Percentiles rank a stretch among this genome's conserved stretches.
Conservation (phyloP, 2,888 invertebrate species). For the Apodemia duryi region DNA sequence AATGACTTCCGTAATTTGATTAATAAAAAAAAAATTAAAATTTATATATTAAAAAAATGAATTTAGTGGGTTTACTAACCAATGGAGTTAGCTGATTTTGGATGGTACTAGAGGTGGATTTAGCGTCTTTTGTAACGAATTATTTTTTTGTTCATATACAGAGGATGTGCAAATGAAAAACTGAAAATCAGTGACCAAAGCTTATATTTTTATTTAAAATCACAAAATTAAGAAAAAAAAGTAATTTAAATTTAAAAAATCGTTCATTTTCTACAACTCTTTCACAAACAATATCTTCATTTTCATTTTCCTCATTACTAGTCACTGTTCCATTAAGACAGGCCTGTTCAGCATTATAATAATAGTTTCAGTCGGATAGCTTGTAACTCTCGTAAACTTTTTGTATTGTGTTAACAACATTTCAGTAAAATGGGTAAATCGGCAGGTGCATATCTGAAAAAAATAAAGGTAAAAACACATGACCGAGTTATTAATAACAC, state of each 20-base stretch:
- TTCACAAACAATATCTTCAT: slow-evolving; percentile 5
- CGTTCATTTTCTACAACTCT: neutral
- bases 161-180: slow-evolving; percentile 1
- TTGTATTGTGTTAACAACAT: slow-evolving; percentile 14
- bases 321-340: neutral
- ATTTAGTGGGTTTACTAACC: neutral
- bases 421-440: slow-evolving; percentile 15
- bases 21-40: neutral
- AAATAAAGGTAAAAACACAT: slow-evolving; percentile 5
- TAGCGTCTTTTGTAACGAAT: slow-evolving; percentile 4
- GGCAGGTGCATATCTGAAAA: slow-evolving; percentile 11
- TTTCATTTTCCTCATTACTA: slow-evolving; percentile 1
- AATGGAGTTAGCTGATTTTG: slow-evolving; percentile 1
- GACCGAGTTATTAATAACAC: neutral
- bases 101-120: neutral
- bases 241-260: slow-evolving; percentile 9
- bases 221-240: neutral
- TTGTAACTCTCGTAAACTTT: slow-evolving; percentile 4
- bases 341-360: neutral
- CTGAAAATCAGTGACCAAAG: neutral
- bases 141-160: slow-evolving; percentile 1
- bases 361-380: slow-evolving; percentile 9
- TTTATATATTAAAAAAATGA: slow-evolving; percentile 2
- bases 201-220: neutral
- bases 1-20: neutral